These are phyloP conservation scores for Sclerodermus sp. DNA, from an alignment of 2,888 invertebrate genomes.

Conservation along the genomic window DNA sequence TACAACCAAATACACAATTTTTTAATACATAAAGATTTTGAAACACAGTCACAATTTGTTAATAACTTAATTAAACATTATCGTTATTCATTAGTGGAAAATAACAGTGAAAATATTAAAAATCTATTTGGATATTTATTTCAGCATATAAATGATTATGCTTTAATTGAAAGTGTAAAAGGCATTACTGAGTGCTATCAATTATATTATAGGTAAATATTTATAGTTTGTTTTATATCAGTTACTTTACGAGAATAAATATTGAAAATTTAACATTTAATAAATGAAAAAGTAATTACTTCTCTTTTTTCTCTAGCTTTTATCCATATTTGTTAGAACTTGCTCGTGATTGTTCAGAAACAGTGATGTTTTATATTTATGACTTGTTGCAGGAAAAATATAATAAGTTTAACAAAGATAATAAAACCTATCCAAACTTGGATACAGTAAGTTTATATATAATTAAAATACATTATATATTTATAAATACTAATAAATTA, in stretches of 20 bases:
- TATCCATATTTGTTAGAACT: conserved; percentile 66
- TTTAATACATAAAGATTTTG: conserved; percentile 64
- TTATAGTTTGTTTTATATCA: conserved; percentile 16
- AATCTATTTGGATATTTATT: conserved; percentile 75
- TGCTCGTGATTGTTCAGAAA: conserved; percentile 70
- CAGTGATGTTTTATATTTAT: conserved; percentile 68
- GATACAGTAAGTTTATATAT: conserved; percentile 60
- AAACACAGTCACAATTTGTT: conserved; percentile 63
- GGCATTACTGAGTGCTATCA: conserved; percentile 63
- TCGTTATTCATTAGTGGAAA: conserved; percentile 77
- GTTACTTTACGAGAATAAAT: conserved; percentile 9
- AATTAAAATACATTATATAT: conserved; percentile 76
- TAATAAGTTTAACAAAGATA: conserved; percentile 63
- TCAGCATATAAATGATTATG: conserved; percentile 75
- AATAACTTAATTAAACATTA: conserved; percentile 84
- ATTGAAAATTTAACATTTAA: conserved; percentile 11
- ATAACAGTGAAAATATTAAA: conserved; percentile 76
- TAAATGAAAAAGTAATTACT: conserved; percentile 22
- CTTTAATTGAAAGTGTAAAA: conserved; percentile 46
- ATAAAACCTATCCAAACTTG: conserved; percentile 66
- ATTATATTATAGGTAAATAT: conserved; percentile 61
- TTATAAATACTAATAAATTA: conserved; percentile 63
- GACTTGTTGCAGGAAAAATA: conserved; percentile 76
- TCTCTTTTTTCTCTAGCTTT: conserved; percentile 42
- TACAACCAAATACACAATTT: conserved; percentile 68